A percentile compares a stretch with the other conserved stretches of the same genome.
phyloP scores from a whole-genome alignment of 2,888 invertebrate species.

The Dastarcus helophoroides region DNA sequence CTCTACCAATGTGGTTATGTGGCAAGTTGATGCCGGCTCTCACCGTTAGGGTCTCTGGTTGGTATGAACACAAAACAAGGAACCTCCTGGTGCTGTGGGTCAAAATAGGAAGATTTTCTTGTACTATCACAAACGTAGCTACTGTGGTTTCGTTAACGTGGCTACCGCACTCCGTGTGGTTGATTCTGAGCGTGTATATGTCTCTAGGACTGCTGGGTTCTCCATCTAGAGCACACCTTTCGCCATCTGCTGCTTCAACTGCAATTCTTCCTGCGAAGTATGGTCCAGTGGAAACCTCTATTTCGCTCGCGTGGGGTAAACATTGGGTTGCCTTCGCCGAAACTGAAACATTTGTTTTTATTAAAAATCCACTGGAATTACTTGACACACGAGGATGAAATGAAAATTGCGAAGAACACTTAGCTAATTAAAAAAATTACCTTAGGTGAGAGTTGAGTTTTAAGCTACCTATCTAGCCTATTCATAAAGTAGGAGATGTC shows the following conservation, averaged over 20 bases:
- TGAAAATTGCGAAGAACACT: no score
- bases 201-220: constrained; percentile 61
- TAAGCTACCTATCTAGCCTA: no score
- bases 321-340: constrained; percentile 72
- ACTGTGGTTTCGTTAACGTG: constrained; percentile 65
- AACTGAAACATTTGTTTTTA: constrained; percentile 47
- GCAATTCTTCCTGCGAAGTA: constrained; percentile 69
- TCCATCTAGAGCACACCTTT: constrained; percentile 62
- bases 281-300: constrained; percentile 73
- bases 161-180: constrained; percentile 56
- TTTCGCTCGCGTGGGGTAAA: constrained; percentile 67
- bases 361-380: background rate
- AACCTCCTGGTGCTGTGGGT: constrained; percentile 66
- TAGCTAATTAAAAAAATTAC: no score
- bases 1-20: constrained; percentile 42
- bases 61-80: constrained; percentile 68
- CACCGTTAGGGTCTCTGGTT: constrained; percentile 71
- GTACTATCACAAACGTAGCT: constrained; percentile 71
- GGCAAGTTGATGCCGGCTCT: constrained; percentile 66
- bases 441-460: no score
- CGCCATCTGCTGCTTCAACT: constrained; percentile 59
- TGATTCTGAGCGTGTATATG: constrained; percentile 61
- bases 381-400: no score
- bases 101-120: constrained; percentile 70
- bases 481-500: no score